Evolutionary conservation across 2,888 invertebrate species (phyloP), one percentile per base, ranked within the genome.

Genomic region (Acleris sparsana): DNA sequence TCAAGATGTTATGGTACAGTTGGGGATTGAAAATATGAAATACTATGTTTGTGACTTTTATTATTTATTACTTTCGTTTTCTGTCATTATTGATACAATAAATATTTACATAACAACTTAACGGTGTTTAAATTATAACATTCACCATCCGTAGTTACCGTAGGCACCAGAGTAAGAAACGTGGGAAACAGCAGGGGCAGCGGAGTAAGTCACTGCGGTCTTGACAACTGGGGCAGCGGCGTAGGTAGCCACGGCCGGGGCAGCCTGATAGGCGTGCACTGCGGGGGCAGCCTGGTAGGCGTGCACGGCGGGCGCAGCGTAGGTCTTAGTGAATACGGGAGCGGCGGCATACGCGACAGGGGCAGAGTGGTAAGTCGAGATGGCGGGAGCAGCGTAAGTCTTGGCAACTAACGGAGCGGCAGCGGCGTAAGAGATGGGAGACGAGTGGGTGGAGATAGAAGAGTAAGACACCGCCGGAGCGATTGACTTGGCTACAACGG

Each of bases 121-220:
- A 73, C 72, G 70, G 53, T 66, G 46, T 52, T 55, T 66, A 5
- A 22, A 52, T 53, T 17, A 11, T 46, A 63, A 69, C 60, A 49
- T 70, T 79, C 73, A 86, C 77, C 80, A 87, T 67, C 78, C 82
- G 68, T 85, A 83, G 53, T 70, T 73, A 3, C 79, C 77, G 52
- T 82, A 94, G 55, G 93, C 88, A 62, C 94, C 94, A 63, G 92
- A 91, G 83, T 94, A 95, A 71, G 88, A 88, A 71, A 93, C 93
- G 78, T 93, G 93, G 69, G 94, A 93, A 20, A 94, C 94, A 69
- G 88, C 88, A 57, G 93, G 89, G 60, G 93, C 93, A 59, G 94
- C 93, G 49, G 90, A 88, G 79, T 93, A 93, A 60, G 88, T 76
- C 59, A 93, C 80, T 69, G 87, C 86, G 33, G 80, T 64, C 64